Conservation (phyloP, 1,140 invertebrate genomes). For the Leptonema lineaticorne region DNA sequence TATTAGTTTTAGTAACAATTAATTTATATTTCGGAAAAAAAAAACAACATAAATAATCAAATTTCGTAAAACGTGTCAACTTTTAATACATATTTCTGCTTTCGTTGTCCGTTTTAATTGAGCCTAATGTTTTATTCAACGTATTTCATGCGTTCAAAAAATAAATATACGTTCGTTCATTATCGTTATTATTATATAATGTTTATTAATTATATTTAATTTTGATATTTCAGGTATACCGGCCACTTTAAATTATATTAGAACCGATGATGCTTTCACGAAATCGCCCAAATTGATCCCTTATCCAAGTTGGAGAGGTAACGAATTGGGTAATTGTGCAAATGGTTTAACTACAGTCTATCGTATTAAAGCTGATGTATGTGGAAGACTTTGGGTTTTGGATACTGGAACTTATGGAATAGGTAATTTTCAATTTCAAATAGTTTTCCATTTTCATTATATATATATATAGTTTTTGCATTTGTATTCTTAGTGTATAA, state of each 20-base stretch:
- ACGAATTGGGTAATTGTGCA: conserved; percentile 72
- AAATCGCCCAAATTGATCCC: conserved; percentile 72
- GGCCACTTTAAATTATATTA: conserved; percentile 76
- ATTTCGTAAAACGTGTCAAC: too few relatives aligned
- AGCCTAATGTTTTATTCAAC: too few relatives aligned
- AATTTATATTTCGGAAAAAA: too few relatives aligned
- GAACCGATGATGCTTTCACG: conserved; percentile 61
- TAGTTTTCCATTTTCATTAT: background rate
- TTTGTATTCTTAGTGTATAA: too few relatives aligned
- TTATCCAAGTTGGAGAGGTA: conserved; percentile 73
- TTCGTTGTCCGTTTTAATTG: too few relatives aligned
- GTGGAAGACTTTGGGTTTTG: conserved; percentile 77
- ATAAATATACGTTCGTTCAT: too few relatives aligned
- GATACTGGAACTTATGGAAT: conserved; percentile 81
- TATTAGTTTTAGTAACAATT: too few relatives aligned
- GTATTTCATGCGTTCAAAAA: too few relatives aligned
- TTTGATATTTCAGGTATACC: conserved; percentile 66
- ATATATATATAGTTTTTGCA: background rate
- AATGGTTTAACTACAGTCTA: conserved; percentile 74
- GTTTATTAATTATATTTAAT: background rate
- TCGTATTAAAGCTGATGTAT: conserved; percentile 70
- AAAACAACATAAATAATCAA: too few relatives aligned
- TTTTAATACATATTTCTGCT: too few relatives aligned
- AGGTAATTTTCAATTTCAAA: conserved; percentile 52
- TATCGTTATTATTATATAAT: too few relatives aligned